phyloP scores from a whole-genome alignment of 2,888 invertebrate genomes.

The Masnerella sp. region DNA sequence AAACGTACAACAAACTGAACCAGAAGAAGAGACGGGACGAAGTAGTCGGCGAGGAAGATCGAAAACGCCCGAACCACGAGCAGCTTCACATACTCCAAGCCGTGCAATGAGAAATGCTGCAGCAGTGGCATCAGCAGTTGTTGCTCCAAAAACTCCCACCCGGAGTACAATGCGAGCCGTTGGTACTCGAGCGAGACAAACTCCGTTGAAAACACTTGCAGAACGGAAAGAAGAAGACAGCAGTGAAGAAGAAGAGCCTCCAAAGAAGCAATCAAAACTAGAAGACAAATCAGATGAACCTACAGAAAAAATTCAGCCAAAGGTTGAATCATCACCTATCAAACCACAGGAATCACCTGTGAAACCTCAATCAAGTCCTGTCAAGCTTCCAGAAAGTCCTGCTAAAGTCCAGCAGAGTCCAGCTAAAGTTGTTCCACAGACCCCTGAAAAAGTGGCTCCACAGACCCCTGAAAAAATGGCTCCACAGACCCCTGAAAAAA shows the following conservation, averaged over 20 bases:
- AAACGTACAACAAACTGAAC: too few species aligned
- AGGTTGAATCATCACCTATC: constrained; percentile 20
- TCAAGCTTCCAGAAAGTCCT: constrained; percentile 34
- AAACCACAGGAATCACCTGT: constrained; percentile 37
- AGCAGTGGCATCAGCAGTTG: constrained; percentile 56
- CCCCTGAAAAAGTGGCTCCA: constrained; percentile 26
- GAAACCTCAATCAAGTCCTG: constrained; percentile 39
- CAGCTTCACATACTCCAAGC: constrained; percentile 69
- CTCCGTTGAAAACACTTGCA: constrained; percentile 58
- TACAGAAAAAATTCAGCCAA: constrained; percentile 13
- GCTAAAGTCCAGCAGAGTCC: constrained; percentile 35
- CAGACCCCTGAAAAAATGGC: constrained; percentile 17
- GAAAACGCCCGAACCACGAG: constrained; percentile 66
- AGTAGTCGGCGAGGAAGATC: constrained; percentile 54
- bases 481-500: background rate
- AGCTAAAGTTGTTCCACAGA: constrained; percentile 24
- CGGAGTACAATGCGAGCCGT: constrained; percentile 31
- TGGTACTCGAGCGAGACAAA: constrained; percentile 50
- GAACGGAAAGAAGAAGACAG: constrained; percentile 16
- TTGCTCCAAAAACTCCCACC: constrained; percentile 61
- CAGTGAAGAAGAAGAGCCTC: constrained; percentile 51
- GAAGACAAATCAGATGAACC: constrained; percentile 6
- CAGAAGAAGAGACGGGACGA: constrained; percentile 64
- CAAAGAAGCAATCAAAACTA: constrained; percentile 47
- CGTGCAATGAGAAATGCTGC: constrained; percentile 68